Conservation (phyloP, 2,797 vertebrate genomes). For the Sylvilagus floridanus region DNA sequence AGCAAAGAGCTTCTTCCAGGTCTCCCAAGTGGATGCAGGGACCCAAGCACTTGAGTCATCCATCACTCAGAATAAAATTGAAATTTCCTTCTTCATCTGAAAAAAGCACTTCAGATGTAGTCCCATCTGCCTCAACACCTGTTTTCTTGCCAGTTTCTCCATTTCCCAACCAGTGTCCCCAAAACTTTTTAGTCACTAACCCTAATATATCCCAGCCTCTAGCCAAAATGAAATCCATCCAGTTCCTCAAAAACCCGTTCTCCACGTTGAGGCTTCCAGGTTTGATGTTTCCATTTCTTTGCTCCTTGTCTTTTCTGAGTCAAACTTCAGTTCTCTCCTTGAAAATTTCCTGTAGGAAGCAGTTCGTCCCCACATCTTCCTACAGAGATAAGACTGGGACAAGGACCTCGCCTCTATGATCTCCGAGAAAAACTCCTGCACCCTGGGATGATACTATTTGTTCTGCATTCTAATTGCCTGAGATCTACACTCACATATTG, state of each 20-base stretch:
- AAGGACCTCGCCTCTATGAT: no score
- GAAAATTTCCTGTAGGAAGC: neutral
- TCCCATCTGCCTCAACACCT: neutral
- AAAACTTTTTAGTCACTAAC: neutral
- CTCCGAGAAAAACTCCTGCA: fast-evolving
- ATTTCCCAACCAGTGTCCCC: neutral
- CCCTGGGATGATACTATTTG: fast-evolving
- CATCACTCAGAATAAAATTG: neutral
- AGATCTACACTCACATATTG: no score
- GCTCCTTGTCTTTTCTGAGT: neutral
- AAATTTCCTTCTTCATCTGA: neutral
- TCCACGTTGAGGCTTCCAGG: neutral
- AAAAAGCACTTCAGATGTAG: neutral
- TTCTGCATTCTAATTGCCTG: no score
- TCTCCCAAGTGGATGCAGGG: no score
- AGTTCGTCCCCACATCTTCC: neutral
- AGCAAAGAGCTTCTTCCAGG: neutral
- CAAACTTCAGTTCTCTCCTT: neutral
- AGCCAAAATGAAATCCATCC: neutral
- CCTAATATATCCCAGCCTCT: neutral
- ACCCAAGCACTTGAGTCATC: no score
- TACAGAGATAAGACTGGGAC: neutral
- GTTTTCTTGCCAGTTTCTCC: neutral
- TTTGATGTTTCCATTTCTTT: neutral
- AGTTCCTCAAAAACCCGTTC: neutral